Base-by-base conservation (phyloP, 2,888 invertebrate genomes). In the Chymomyza amoena region DNA sequence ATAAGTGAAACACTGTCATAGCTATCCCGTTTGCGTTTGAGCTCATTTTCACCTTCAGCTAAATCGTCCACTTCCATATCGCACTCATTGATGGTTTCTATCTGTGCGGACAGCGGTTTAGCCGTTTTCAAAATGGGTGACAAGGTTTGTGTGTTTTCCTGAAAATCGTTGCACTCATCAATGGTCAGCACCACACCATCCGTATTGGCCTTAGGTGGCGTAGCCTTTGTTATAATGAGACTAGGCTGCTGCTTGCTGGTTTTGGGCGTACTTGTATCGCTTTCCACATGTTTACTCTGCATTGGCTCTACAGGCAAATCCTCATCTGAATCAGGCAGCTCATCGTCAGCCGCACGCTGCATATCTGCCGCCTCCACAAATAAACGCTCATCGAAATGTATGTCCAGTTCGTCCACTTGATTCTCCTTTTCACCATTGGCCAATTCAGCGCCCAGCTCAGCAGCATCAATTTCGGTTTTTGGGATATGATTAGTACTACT, bases 21-120 rank as follows among this genome's bases (percentile, higher is more conserved):
- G 72, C 91, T 91, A 39, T 90, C 91, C 16, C 91, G 89, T 72
- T 91, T 92, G 6, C 92, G 89, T 72, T 92, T 92, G 45, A 90
- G 68, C 6, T 90, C 90, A 28, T 84, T 80, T 25, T 87, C 85
- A 6, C 93, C 92, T 61, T 92, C 92, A 0, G 69, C 45, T 54
- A 83, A 74, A 13, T 89, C 79, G 56, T 86, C 89, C 36, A 76
- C 66, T 57, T 75, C 80, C 71, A 84, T 70, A 50, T 80, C 86
- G 32, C 86, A 82, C n/a, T 87, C 83, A 51, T 79, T 77, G 50
- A 81, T 81, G 0, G 76, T 84, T 50, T 75, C 79, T n/a, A 77
- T 61, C 4, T 60, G 84, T 76, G 13, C 39, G 9, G 32, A 4
- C 56, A 56, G 20, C n/a, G 51, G 5, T 93, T 93, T 82, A 1